Conservation (phyloP, 1,140 invertebrate species). For the Dufourea novaeangliae region DNA sequence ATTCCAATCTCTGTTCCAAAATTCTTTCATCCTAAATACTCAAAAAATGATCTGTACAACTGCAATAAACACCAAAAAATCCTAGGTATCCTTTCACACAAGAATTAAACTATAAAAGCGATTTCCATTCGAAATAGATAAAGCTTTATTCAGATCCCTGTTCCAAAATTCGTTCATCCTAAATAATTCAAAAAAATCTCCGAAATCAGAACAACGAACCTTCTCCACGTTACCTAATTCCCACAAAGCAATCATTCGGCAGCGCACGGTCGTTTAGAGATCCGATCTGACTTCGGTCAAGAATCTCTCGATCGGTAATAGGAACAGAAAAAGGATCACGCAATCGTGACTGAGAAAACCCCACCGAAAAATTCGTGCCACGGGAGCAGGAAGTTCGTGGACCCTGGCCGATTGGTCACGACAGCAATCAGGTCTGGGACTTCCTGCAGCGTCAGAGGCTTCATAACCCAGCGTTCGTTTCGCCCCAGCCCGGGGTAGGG, state of each 20-base stretch:
- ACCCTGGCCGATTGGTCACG: constrained; percentile 59
- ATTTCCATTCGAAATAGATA: too few relatives aligned
- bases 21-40: too few relatives aligned
- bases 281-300: background rate
- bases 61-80: too few relatives aligned
- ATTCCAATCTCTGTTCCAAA: too few relatives aligned
- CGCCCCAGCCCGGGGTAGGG: constrained; percentile 28
- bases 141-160: too few relatives aligned
- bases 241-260: background rate
- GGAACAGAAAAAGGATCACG: background rate
- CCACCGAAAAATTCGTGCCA: constrained; percentile 38
- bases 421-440: constrained; percentile 64
- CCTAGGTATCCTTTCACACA: too few relatives aligned
- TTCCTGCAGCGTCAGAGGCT: constrained; percentile 61
- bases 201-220: too few relatives aligned
- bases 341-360: constrained; percentile 14
- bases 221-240: too few relatives aligned
- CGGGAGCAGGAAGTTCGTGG: constrained; percentile 54
- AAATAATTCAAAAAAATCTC: too few relatives aligned
- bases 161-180: too few relatives aligned
- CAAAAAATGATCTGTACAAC: too few relatives aligned
- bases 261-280: background rate
- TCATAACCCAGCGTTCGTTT: constrained; percentile 54
- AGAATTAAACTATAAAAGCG: too few relatives aligned
- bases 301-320: background rate